A percentile compares a stretch with the other conserved stretches of the same genome.
Conservation (phyloP, 2,797 vertebrate species). For the Picus viridis region DNA sequence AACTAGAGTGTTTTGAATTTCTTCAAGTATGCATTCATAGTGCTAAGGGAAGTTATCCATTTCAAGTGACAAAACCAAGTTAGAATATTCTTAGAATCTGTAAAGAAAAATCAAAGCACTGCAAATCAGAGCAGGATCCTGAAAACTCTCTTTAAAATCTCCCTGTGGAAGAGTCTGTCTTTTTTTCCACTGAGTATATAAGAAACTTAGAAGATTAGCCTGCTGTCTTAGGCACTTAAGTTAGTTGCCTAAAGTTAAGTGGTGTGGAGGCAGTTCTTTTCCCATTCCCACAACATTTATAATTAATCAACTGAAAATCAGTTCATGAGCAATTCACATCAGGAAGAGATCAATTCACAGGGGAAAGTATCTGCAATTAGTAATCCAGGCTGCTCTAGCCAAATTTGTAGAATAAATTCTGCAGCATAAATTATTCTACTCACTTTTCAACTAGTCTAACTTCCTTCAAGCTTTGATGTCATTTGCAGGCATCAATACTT, state of each 20-base stretch:
- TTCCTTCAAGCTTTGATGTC: constrained; percentile 26
- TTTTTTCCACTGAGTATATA: not conserved
- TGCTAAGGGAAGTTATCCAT: not conserved
- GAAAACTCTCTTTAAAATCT: constrained; percentile 21
- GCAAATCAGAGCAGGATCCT: not conserved
- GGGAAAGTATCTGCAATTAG: constrained; percentile 32
- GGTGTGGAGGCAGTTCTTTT: constrained; percentile 9
- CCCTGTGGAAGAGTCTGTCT: not conserved
- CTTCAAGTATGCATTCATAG: not conserved
- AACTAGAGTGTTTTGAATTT: not conserved
- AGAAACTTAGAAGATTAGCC: constrained; percentile 33
- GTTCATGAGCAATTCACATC: constrained; percentile 45
- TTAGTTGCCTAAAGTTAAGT: constrained; percentile 33
- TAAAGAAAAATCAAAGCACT: not conserved
- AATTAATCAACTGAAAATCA: constrained; percentile 48
- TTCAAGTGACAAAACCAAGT: not conserved
- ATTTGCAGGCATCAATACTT: constrained; percentile 9
- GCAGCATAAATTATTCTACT: constrained; percentile 44
- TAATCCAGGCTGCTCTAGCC: constrained; percentile 26
- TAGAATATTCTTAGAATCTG: not conserved
- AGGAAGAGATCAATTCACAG: constrained; percentile 46
- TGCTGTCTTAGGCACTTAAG: constrained; percentile 41
- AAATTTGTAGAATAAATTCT: constrained; percentile 55
- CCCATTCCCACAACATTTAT: constrained; percentile 33
- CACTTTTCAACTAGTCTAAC: not conserved